phyloP scores from a whole-genome alignment of 1,140 invertebrate species.

The Drosophila sproati region DNA sequence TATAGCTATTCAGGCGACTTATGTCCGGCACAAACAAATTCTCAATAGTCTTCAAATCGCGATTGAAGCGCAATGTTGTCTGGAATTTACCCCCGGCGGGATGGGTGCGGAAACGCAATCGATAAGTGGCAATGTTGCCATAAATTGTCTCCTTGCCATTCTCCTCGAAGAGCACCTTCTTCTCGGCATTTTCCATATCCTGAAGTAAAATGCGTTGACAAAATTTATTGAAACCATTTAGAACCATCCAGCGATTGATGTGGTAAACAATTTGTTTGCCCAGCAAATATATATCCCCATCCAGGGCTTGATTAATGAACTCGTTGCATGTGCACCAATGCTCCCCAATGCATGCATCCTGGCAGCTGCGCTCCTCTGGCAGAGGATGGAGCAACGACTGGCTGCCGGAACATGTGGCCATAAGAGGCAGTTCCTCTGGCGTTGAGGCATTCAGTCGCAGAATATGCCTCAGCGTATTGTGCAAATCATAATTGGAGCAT shows the following conservation, averaged over 20 bases:
- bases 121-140: conserved; percentile 27
- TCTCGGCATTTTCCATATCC: conserved; percentile 34
- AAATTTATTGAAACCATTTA: conserved; percentile 12
- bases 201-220: conserved; percentile 38
- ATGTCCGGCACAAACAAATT: conserved; percentile 78
- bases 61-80: conserved; percentile 85
- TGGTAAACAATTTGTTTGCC: conserved; percentile 84
- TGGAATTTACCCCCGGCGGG: conserved; percentile 85
- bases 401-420: conserved; percentile 86
- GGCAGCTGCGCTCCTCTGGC: conserved; percentile 88
- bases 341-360: conserved; percentile 88
- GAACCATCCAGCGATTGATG: conserved; percentile 75
- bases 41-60: conserved; percentile 16
- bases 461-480: conserved; percentile 87
- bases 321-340: conserved; percentile 91
- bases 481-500: conserved; percentile 92
- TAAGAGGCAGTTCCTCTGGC: not conserved
- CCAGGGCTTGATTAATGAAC: conserved; percentile 78
- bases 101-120: conserved; percentile 45
- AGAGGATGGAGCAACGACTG: conserved; percentile 88
- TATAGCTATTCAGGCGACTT: conserved; percentile 87
- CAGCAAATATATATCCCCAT: conserved; percentile 74
- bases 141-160: conserved; percentile 28
- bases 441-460: conserved; percentile 56
- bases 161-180: conserved; percentile 24